These are phyloP conservation scores for Ecliptopera silaceata DNA, from an alignment of 2,888 invertebrate species.

Conservation along the genomic window DNA sequence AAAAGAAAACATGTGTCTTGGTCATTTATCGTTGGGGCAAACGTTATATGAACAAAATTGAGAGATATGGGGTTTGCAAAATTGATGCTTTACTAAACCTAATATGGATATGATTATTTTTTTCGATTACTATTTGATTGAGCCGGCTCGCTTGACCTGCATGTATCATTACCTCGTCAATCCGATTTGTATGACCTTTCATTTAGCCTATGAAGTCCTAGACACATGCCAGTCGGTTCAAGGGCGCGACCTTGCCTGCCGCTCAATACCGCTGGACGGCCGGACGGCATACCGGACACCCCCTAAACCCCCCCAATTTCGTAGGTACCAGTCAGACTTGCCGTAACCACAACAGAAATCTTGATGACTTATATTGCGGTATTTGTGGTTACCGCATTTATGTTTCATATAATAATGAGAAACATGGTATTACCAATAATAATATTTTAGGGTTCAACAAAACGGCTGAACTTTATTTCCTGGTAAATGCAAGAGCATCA, in stretches of 20 bases:
- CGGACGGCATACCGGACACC: constrained; percentile 79
- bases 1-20: not conserved
- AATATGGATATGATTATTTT: not conserved
- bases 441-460: not conserved
- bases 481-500: not conserved
- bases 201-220: constrained; percentile 47
- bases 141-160: constrained; percentile 38
- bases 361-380: constrained; percentile 48
- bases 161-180: constrained; percentile 50
- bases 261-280: constrained; percentile 91
- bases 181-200: constrained; percentile 46
- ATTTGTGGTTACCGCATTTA: constrained; percentile 40
- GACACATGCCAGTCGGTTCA: constrained; percentile 87
- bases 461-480: not conserved
- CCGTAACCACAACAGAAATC: constrained; percentile 42
- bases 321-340: constrained; percentile 18
- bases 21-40: not conserved
- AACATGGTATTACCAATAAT: not conserved
- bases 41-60: not conserved
- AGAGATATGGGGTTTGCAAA: not conserved
- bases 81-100: not conserved
- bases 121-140: not conserved
- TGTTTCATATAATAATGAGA: constrained; percentile 9
- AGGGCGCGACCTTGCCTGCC: constrained; percentile 93
- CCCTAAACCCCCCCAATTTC: constrained; percentile 42